Percentiles rank a stretch among this genome's conserved stretches.
These are phyloP conservation scores for Yasuhikotakia modesta DNA, from an alignment of 2,797 vertebrate species.

Conservation along the genomic window DNA sequence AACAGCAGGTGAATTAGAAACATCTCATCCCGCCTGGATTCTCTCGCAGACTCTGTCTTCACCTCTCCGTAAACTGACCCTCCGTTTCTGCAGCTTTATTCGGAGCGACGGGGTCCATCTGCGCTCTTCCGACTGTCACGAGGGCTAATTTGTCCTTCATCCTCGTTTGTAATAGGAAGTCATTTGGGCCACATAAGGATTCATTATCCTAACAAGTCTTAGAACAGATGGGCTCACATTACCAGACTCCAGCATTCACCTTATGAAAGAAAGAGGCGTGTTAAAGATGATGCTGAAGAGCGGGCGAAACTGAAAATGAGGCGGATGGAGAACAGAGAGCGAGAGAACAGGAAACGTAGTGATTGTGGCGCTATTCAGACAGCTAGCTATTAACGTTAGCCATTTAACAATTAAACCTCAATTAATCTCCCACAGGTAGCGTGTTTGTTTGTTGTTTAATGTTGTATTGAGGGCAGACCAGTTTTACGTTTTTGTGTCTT, in stretches of 20 bases:
- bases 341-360: no score
- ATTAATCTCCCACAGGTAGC: no score
- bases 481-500: neutral
- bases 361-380: no score
- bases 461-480: no score
- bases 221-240: conserved; percentile 56
- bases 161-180: conserved; percentile 50
- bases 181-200: conserved; percentile 58
- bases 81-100: conserved; percentile 38
- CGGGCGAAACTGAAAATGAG: neutral
- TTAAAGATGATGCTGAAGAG: neutral
- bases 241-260: conserved; percentile 45
- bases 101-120: conserved; percentile 49
- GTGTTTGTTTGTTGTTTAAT: no score
- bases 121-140: conserved; percentile 41
- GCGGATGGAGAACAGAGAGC: neutral
- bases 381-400: no score
- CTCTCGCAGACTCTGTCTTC: neutral
- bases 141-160: conserved; percentile 57
- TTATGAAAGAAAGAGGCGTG: conserved; percentile 26
- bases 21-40: conserved; percentile 14
- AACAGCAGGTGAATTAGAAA: conserved; percentile 27
- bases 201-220: conserved; percentile 57
- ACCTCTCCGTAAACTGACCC: conserved; percentile 36
- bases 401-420: no score